Conservation (phyloP, 2,797 vertebrate genomes). For the Rhincodon typus region DNA sequence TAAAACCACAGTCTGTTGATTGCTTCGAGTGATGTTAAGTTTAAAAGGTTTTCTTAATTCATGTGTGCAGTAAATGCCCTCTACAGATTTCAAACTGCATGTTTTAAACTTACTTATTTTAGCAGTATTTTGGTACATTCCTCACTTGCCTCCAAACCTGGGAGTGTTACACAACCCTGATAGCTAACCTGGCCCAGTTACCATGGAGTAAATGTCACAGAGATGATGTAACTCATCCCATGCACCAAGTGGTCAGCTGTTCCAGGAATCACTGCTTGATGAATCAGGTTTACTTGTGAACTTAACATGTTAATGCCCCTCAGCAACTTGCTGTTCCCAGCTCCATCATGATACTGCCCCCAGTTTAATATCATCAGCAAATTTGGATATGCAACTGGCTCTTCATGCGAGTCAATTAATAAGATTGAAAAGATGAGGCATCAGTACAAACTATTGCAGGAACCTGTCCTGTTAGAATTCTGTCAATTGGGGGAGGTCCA, state of each 20-base stretch:
- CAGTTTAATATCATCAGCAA: not conserved
- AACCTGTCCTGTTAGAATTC: not conserved
- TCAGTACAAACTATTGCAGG: not conserved
- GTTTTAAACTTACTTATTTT: not conserved
- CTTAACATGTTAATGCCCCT: too few species aligned
- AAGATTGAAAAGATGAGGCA: not conserved
- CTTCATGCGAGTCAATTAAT: not conserved
- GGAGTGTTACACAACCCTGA: not conserved
- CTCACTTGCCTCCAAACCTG: not conserved
- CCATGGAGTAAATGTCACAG: not conserved
- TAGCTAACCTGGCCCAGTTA: not conserved
- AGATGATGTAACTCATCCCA: not conserved
- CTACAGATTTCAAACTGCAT: not conserved
- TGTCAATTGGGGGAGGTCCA: not conserved
- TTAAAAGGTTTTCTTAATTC: not conserved
- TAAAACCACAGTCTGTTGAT: constrained; percentile 45
- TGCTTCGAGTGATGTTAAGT: not conserved
- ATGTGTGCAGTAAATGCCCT: not conserved
- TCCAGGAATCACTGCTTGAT: not conserved
- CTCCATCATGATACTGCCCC: not conserved
- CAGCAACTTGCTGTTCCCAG: not conserved
- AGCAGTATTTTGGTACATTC: not conserved
- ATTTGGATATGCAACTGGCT: not conserved
- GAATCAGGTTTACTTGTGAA: too few species aligned
- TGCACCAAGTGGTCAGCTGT: not conserved